Conservation (phyloP, 2,888 invertebrate species). For the Limnephilus auricula region DNA sequence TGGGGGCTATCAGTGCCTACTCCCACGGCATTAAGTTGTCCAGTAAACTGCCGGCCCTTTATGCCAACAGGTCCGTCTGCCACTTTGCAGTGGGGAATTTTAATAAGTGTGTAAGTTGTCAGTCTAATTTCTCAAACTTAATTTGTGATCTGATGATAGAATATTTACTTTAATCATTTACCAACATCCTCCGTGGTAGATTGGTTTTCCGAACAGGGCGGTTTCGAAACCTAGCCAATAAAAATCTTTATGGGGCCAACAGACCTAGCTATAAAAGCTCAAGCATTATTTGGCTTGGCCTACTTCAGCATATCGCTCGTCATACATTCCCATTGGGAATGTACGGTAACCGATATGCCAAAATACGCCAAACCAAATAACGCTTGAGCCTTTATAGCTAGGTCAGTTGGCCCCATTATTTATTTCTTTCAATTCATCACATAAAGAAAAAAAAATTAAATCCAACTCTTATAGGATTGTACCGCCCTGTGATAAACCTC, state of each 20-base stretch:
- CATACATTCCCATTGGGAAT: too few species aligned
- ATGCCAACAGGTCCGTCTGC: constrained; percentile 87
- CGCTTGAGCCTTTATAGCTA: too few species aligned
- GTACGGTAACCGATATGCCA: too few species aligned
- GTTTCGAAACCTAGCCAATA: neutral
- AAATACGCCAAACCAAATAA: too few species aligned
- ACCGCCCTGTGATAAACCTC: neutral
- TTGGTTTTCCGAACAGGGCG: neutral
- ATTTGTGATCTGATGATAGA: neutral
- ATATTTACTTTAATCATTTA: neutral
- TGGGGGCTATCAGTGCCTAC: constrained; percentile 90
- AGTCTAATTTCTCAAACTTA: neutral
- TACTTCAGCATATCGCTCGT: too few species aligned
- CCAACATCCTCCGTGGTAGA: neutral
- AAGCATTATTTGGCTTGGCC: too few species aligned
- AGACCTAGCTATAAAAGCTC: too few species aligned
- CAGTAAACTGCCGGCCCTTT: constrained; percentile 84
- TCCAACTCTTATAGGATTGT: neutral
- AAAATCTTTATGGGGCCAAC: too few species aligned
- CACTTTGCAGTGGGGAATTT: constrained; percentile 87
- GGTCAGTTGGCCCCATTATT: too few species aligned
- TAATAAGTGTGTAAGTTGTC: constrained; percentile 79
- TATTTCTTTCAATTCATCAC: neutral
- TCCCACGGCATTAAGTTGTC: constrained; percentile 87
- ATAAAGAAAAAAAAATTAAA: neutral